Evolutionary conservation across 1,140 invertebrate species (phyloP), one percentile per base, ranked within the genome.

Genomic region (Cotesia chilonis): DNA sequence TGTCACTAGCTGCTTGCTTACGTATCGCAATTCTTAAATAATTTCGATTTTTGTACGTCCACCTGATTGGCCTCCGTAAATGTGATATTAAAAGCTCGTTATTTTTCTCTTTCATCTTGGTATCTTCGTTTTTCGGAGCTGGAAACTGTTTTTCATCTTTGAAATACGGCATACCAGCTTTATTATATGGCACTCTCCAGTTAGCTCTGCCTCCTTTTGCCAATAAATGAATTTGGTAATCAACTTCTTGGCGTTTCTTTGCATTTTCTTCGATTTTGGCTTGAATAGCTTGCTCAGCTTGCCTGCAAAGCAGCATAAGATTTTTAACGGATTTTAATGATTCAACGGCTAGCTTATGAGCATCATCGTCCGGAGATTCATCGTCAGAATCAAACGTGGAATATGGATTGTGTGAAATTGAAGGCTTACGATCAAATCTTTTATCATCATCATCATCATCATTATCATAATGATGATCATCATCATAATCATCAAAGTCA

Each of bases 131-230:
- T 0, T 76, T 65, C 0, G 83, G 81, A 2, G 83, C 78, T n/a
- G 74, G 74, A 68, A 84, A 88, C 5, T 74, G 76, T 61, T 83
- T 68, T 41, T 72, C 77, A 14, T 87, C 87, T 72, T 87, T 88
- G 52, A 88, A 88, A 71, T 88, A 88, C 3, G 87, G 87, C 76
- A 85, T 85, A 4, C 83, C 85, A 55, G 83, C 80, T 6, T 63
- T 61, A 4, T 36, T 20, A 61, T 61, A 70, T 10, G 7, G 59
- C 14, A 38, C 41, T 41, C 38, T 63, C 66, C 59, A 72, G 12
- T 61, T 70, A 14, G 12, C 70, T 61, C 51, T 70, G 41, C 14
- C 52, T 3, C 36, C 57, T 54, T 67, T 76, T 78, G 6, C 54
- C 14, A 5, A 68, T 59, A 20, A 1, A n/a, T 74, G 60, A 28